A percentile compares a stretch with the other conserved stretches of the same genome.
These are phyloP conservation scores for Aphelocoma californica DNA, from an alignment of 2,797 vertebrate genomes.

Conservation along the genomic window DNA sequence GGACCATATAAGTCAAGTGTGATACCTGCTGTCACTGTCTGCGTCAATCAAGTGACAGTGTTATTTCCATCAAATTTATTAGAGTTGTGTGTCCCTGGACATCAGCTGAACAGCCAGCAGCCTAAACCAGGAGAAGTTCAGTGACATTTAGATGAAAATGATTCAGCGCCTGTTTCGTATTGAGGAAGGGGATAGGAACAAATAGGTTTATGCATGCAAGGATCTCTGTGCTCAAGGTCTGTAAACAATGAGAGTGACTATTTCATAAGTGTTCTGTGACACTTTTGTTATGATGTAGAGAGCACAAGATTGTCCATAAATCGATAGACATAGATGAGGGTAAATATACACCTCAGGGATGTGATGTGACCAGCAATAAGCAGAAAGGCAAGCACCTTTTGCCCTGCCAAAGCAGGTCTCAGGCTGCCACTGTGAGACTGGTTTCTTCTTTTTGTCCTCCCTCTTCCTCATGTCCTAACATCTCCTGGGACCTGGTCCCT, in stretches of 20 bases:
- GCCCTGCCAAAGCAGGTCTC: neutral
- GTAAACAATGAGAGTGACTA: slow-evolving; percentile 2
- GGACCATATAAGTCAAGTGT: neutral
- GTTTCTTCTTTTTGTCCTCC: neutral
- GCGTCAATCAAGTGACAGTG: slow-evolving; percentile 22
- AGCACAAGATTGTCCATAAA: neutral
- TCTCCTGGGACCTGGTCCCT: neutral
- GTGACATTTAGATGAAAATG: slow-evolving; percentile 56
- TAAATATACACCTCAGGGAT: neutral
- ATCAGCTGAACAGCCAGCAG: slow-evolving; percentile 44
- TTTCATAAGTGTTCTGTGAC: slow-evolving; percentile 37
- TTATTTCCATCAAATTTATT: slow-evolving; percentile 52
- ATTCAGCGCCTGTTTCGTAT: slow-evolving; percentile 21
- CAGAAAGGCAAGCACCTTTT: neutral
- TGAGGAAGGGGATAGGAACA: neutral
- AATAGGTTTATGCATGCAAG: neutral
- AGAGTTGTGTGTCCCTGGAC: neutral
- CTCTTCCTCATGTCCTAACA: neutral
- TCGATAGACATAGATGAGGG: neutral
- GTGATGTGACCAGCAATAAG: neutral
- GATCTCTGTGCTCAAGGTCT: slow-evolving; percentile 21
- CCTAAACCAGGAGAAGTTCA: slow-evolving; percentile 48
- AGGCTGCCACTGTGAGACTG: neutral
- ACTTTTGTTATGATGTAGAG: neutral
- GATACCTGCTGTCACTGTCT: slow-evolving; percentile 11